Base-by-base conservation (phyloP, 2,888 invertebrate species). In the Phaedon cochleariae region DNA sequence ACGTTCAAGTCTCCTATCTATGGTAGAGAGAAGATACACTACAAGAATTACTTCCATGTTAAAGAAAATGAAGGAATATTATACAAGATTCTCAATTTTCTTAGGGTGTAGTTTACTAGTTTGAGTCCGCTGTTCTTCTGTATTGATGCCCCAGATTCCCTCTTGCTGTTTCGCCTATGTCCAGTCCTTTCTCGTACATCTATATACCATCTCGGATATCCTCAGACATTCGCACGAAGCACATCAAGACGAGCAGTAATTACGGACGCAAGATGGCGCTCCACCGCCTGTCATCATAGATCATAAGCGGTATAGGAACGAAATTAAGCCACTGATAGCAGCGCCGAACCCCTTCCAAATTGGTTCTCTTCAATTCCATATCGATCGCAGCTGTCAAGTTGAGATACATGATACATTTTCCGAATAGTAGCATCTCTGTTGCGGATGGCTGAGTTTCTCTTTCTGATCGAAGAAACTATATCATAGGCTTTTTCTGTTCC, bases 201-300 rank as follows among this genome's bases (percentile, higher is more conserved):
- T 41, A 7, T 41, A 41, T 15, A 41, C n/a, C 41, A 41, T 77
- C 77, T 75, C 73, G 76, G 75, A 73, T 74, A 72, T 76, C 74
- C 72, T 74, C 64, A 74, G 76, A 77, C 74, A 73, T 73, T 73
- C 70, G 70, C 72, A 65, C 52, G 65, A 65, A 61, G 26, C 45
- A 29, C 58, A 48, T 58, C 62, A 76, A 75, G 76, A 74, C 67
- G 73, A 71, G 69, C 74, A 73, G 76, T 77, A 78, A 79, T 79
- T 79, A 78, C 76, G 70, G 73, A 66, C 67, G 66, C 75, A 76
- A 76, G 76, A 77, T 77, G 78, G 77, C 77, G 76, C 72, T 70
- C 45, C 17, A 67, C 67, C 57, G 62, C 74, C 72, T 77, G 77
- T 77, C 77, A 73, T 73, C 77, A 73, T 78, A 77, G 73, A 78